Evolutionary conservation across 2,888 invertebrate genomes (phyloP), one percentile per base, ranked within the genome.

Genomic region (Brachylomia viminalis): DNA sequence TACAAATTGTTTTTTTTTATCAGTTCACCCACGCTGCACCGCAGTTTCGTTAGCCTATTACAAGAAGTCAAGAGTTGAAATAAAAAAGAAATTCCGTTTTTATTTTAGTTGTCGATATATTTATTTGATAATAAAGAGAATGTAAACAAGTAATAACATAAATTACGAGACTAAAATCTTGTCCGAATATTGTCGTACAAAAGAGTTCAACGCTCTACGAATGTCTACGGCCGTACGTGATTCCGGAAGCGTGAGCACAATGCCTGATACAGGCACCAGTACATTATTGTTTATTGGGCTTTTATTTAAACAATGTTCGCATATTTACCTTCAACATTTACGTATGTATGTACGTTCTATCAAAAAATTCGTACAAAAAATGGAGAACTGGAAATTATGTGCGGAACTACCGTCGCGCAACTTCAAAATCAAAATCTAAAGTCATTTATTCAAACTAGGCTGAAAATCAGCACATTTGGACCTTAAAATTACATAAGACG

Each of bases 201-300:
- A 95, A 95, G 95, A 95, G 93, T 94, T 95, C 95, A 95, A 95
- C 94, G 95, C 92, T 89, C 92, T 89, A 79, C 52, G 77, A 80
- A 86, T 79, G 86, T 85, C 80, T 86, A 78, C 73, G 65, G 75
- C 61, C 56, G 72, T 85, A 87, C 84, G 86, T 86, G 88, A 74
- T 80, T 66, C 85, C 82, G 86, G 86, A 91, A 89, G 82, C 88
- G 83, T 87, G 85, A 84, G 45, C 81, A 79, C 68, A 88, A 87
- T 88, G 59, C 71, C 79, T 77, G 79, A 85, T 81, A 76, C 70
- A 69, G 42, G 45, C 65, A 75, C 59, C 54, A 49, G 72, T 52
- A 68, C 58, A 68, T n/a, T 66, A 66, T 68, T 27, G 54, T 38
- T 45, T 52, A 69, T 64, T 75, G 30, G 8, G 20, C 13, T 38